phyloP scores from a whole-genome alignment of 2,888 invertebrate species.

The Troides aeacus region DNA sequence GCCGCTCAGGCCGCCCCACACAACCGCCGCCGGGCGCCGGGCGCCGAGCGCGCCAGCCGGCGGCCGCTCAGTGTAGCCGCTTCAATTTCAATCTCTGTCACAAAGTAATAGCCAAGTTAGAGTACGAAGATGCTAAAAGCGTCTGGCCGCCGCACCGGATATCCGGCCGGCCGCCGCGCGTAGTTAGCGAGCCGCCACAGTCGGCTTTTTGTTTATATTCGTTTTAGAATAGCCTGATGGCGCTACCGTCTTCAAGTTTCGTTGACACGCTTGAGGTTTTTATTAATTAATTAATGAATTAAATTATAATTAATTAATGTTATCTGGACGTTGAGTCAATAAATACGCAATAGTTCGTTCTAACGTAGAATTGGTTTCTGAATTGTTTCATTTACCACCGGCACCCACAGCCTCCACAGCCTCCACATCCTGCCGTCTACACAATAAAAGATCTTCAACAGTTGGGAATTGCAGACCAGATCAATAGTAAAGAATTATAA shows the following conservation, averaged over 20 bases:
- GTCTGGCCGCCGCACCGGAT: constrained; percentile 40
- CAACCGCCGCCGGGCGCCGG: constrained; percentile 21
- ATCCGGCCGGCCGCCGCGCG: constrained; percentile 49
- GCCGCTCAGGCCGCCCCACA: constrained; percentile 22
- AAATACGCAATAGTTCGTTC: constrained; percentile 81
- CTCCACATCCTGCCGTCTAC: too few species aligned
- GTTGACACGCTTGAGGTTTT: constrained; percentile 74
- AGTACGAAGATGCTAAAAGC: constrained; percentile 20
- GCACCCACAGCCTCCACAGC: too few species aligned
- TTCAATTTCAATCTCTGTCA: constrained; percentile 33
- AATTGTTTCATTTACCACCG: constrained; percentile 47
- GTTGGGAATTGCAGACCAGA: too few species aligned
- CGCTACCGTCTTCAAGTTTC: constrained; percentile 64
- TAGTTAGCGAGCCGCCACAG: constrained; percentile 79
- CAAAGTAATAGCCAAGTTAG: constrained; percentile 35
- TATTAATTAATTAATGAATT: constrained; percentile 60
- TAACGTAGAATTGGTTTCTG: constrained; percentile 59
- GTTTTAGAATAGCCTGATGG: constrained; percentile 78
- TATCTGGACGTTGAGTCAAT: constrained; percentile 78
- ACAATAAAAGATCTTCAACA: too few species aligned
- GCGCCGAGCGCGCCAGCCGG: constrained; percentile 27
- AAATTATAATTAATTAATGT: constrained; percentile 66
- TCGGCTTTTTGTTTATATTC: constrained; percentile 76
- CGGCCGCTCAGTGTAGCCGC: constrained; percentile 31
- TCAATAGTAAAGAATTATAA: too few species aligned